Base-by-base conservation (phyloP, 2,797 vertebrate genomes). In the Coendou prehensilis region DNA sequence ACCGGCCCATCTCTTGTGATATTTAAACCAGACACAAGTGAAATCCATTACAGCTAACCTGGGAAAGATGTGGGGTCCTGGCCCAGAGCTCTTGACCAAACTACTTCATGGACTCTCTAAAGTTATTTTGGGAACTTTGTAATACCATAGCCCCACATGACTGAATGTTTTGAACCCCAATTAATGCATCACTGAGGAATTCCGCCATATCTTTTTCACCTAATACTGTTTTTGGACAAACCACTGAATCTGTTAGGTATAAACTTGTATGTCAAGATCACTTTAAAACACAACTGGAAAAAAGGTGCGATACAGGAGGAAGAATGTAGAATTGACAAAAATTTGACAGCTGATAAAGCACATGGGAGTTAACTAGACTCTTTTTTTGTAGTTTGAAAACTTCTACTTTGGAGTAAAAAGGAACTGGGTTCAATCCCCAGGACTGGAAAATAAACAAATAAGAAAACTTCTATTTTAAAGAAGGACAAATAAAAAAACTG, bases 31-130 rank as follows among this genome's bases (percentile, higher is more conserved):
- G 69, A 73, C 3, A 75, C 57, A 93, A 87, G 54, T 33, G 18
- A 56, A 83, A 85, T 83, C 90, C 61, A 63, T 50, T 85, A 83
- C 13, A 96, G 28, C 6, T 75, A 45, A 93, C 76, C 4, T 76
- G 17, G 52, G 45, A 87, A 86, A 50, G 26, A 76, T 41, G 4
- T 69, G 64, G 22, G 64, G 81, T 59, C 52, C n/a, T 5, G 37
- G 61, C 30, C 41, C 17, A 93, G 41, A 89, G 57, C 56, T 73
- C 75, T 69, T 54, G 45, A 9, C 23, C 28, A 91, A 57, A 56
- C 37, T 84, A 61, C 45, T 76, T 20, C 52, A 85, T 15, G 75
- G n/a, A 18, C 33, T 82, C 28, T 80, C 20, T 11, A 79, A 64
- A n/a, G 64, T 87, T 87, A 73, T 54, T 81, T 88, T 1, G 84